These are phyloP conservation scores for Tauraco hartlaubi DNA, from an alignment of 2,797 vertebrate species.

Conservation along the genomic window DNA sequence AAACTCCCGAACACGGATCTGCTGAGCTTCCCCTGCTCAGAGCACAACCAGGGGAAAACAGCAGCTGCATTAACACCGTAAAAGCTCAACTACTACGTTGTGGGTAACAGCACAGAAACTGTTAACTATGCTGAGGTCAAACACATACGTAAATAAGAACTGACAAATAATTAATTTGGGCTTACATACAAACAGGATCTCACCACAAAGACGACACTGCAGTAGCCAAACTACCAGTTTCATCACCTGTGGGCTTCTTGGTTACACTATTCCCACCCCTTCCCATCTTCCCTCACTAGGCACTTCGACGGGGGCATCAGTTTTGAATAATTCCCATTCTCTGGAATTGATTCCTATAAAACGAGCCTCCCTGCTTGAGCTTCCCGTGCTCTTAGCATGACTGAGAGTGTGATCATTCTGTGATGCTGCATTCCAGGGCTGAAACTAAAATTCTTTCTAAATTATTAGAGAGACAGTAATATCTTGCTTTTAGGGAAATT, in stretches of 20 bases:
- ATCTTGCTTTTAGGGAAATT: not conserved
- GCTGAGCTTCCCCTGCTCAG: not conserved
- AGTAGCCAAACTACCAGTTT: not conserved
- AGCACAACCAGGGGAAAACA: not conserved
- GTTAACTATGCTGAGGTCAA: not conserved
- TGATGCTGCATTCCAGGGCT: not conserved
- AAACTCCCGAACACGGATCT: not conserved
- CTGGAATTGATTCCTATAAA: not conserved
- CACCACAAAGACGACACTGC: not conserved
- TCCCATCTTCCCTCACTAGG: not conserved
- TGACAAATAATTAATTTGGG: not conserved
- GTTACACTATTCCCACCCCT: not conserved
- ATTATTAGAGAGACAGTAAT: not conserved
- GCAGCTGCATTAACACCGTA: not conserved
- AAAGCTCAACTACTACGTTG: not conserved
- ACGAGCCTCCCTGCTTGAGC: not conserved
- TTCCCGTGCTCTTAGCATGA: not conserved
- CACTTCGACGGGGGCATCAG: not conserved
- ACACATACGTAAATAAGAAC: not conserved
- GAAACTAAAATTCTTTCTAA: not conserved
- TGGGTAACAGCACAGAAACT: not conserved
- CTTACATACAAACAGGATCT: not conserved
- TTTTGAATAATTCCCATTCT: not conserved
- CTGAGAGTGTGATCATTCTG: rapidly evolving
- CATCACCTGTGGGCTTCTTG: not conserved